These are phyloP conservation scores for Callionymus lyra DNA, from an alignment of 2,113 vertebrate species.

Conservation along the genomic window DNA sequence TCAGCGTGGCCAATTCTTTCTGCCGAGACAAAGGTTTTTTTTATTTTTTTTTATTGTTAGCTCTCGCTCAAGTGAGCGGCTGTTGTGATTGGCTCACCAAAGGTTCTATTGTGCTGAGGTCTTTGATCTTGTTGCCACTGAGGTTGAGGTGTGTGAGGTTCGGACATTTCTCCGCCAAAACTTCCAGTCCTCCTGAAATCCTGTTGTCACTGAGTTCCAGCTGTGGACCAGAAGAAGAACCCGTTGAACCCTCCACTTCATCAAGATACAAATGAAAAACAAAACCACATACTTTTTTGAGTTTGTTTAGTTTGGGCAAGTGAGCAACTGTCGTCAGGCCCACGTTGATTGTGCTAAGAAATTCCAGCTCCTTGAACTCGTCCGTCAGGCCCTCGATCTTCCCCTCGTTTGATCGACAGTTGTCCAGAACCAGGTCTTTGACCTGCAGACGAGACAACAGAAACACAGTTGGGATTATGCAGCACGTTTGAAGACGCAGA, in stretches of 20 bases:
- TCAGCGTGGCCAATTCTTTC: constrained; percentile 94
- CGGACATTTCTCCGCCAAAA: constrained; percentile 93
- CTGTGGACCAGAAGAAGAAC: constrained; percentile 51
- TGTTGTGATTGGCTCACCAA: constrained; percentile 86
- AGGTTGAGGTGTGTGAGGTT: constrained; percentile 98
- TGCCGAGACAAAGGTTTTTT: constrained; percentile 42
- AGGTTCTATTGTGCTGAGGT: constrained; percentile 97
- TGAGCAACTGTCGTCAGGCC: constrained; percentile 88
- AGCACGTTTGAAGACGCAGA: too few relatives aligned
- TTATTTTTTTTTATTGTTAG: too few relatives aligned
- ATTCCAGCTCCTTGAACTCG: constrained; percentile 94
- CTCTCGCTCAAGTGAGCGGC: too few relatives aligned
- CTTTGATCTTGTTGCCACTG: constrained; percentile 98
- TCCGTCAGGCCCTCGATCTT: constrained; percentile 96
- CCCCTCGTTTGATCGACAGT: constrained; percentile 90
- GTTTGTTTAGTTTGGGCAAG: constrained; percentile 97
- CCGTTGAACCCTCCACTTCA: background rate
- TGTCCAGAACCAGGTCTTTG: constrained; percentile 95
- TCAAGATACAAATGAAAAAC: background rate
- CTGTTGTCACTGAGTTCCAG: constrained; percentile 97
- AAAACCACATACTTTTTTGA: constrained; percentile 82
- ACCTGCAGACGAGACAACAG: constrained; percentile 64
- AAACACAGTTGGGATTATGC: too few relatives aligned
- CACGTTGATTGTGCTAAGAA: constrained; percentile 96
- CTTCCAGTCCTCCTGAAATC: constrained; percentile 98